Evolutionary conservation across 2,113 vertebrate species (phyloP), one percentile per base, ranked within the genome.

Genomic region (Tautogolabrus adspersus): DNA sequence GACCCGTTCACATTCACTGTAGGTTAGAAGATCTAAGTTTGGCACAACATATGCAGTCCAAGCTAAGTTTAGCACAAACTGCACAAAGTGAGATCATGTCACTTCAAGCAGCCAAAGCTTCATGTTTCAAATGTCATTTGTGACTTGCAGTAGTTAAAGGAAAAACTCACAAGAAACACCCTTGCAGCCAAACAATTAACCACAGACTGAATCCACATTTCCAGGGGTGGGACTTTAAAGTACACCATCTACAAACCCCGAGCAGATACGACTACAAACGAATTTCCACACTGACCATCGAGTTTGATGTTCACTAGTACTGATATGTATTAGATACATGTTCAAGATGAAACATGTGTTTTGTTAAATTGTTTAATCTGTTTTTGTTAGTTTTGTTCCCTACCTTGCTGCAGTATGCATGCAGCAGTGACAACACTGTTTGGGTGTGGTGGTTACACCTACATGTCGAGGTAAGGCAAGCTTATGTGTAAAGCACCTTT

Each of bases 61-160:
- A 5, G 52, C 71, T 68, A 75, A 69, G 22, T 77, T 76, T 61
- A 56, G 67, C 61, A 62, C 19, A 71, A 72, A 34, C 18, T 68
- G 56, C 22, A 66, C 11, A 63, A 22, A 52, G 40, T 47, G 3
- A 69, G 12, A 54, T 23, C 62, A 46, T 18, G 58, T 66, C 34
- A 40, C 67, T 19, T 75, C 51, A 44, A 51, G 65, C 12, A 57
- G 55, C 51, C 30, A 55, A 49, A 47, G 55, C 11, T 42, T 77
- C 37, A 9, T n/a, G 38, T 82, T 82, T 60, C 70, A 89, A 80
- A 84, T 69, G 72, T 63, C 37, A 79, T 55, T 40, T 26, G 15
- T 23, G 38, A 42, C 76, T 42, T 55, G 46, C 10, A 63, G 52
- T 52, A 49, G 22, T 6, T 44, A 21, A n/a, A 26, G 4, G 30